These are phyloP conservation scores for Tuta absoluta DNA, from an alignment of 2,888 invertebrate genomes.

Conservation along the genomic window DNA sequence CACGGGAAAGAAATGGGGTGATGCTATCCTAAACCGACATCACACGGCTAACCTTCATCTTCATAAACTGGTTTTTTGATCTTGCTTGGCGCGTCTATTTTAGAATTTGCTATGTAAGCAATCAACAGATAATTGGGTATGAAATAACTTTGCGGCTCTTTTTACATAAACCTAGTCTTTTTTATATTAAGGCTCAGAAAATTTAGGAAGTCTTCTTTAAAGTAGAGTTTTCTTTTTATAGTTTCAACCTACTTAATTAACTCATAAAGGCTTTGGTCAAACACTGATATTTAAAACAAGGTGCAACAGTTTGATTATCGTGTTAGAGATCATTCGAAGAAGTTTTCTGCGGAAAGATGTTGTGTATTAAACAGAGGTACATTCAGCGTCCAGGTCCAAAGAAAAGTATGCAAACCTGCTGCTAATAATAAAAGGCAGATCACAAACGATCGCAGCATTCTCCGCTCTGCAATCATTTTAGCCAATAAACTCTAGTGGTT, in stretches of 20 bases:
- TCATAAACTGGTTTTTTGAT: conserved; percentile 17
- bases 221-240: background rate
- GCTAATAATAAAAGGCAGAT: conserved; percentile 49
- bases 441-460: conserved; percentile 48
- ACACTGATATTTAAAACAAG: conserved; percentile 30
- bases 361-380: conserved; percentile 42
- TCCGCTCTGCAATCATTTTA: conserved; percentile 57
- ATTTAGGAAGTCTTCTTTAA: background rate
- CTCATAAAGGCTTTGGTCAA: conserved; percentile 25
- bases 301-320: conserved; percentile 43
- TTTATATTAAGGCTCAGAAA: background rate
- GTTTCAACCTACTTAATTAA: background rate
- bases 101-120: conserved; percentile 21
- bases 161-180: background rate
- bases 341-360: conserved; percentile 37
- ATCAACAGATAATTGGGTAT: conserved; percentile 15
- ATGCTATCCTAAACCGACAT: no score
- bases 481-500: conserved; percentile 42
- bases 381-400: conserved; percentile 42
- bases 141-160: background rate
- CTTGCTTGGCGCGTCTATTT: conserved; percentile 20
- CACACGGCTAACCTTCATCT: conserved; percentile 15
- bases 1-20: no score
- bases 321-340: conserved; percentile 35
- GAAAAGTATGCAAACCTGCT: conserved; percentile 60